Conservation (phyloP, 2,888 invertebrate genomes). For the Poecilobothrus nobilitatus region DNA sequence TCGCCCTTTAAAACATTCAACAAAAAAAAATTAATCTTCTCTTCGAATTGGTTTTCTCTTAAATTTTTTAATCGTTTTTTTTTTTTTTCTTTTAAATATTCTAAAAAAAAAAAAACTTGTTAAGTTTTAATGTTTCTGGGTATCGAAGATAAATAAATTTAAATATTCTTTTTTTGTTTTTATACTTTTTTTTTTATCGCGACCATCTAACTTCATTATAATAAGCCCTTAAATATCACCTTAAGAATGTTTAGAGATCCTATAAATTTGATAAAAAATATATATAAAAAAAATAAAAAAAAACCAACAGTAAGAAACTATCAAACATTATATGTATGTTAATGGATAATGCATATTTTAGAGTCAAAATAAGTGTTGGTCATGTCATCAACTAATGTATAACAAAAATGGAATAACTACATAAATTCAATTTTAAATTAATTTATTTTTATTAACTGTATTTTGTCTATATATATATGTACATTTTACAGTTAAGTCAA, state of each 20-base stretch:
- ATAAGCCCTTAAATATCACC: constrained; percentile 4
- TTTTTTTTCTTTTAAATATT: neutral
- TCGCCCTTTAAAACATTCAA: neutral
- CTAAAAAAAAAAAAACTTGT: neutral
- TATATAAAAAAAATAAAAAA: neutral
- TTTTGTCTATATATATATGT: too few relatives aligned
- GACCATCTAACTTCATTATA: constrained; percentile 4
- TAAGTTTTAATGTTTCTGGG: neutral
- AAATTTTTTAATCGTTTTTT: neutral
- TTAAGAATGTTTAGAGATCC: neutral
- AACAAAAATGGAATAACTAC: too few relatives aligned
- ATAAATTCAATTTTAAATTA: too few relatives aligned
- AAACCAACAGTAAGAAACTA: neutral
- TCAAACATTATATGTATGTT: neutral
- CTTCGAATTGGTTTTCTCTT: neutral
- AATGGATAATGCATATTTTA: neutral
- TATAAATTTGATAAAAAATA: neutral
- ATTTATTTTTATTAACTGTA: too few relatives aligned
- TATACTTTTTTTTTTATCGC: neutral
- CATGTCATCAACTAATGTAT: neutral
- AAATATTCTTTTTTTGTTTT: neutral
- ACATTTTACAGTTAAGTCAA: too few relatives aligned
- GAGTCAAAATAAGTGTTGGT: neutral
- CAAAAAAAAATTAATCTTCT: neutral
- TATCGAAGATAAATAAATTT: constrained; percentile 2